Evolutionary conservation across 2,888 invertebrate species (phyloP).

Genomic region (Silvanus unidentatus): DNA sequence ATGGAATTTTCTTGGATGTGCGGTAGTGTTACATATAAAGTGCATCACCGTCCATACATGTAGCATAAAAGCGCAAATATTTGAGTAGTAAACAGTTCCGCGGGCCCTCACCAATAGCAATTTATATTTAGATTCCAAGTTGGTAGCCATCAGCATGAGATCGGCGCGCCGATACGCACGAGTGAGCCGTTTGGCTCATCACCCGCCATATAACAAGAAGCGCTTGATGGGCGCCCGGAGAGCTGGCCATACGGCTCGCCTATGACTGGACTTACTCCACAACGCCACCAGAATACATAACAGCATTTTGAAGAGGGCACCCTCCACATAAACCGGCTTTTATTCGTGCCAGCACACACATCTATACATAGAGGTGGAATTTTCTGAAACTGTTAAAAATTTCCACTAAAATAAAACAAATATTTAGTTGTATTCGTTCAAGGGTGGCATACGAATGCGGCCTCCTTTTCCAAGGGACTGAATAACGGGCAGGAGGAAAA

Average conservation of each 20-base stretch:
- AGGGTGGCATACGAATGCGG: no score
- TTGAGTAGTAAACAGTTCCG: conserved; percentile 37
- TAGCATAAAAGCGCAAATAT: conserved; percentile 43
- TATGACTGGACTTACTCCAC: conserved; percentile 29
- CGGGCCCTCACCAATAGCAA: conserved; percentile 26
- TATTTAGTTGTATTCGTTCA: no score
- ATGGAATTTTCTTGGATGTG: not conserved
- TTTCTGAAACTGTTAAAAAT: no score
- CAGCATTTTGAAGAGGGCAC: conserved; percentile 12
- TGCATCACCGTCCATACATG: conserved; percentile 31
- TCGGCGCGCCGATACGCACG: conserved; percentile 31
- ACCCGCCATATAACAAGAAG: conserved; percentile 36
- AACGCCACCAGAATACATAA: conserved; percentile 7
- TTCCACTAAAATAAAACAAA: no score
- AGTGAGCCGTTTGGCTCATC: conserved; percentile 29
- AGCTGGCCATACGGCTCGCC: conserved; percentile 21
- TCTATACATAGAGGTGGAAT: no score
- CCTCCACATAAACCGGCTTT: no score
- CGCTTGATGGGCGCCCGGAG: conserved; percentile 35
- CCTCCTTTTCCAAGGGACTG: no score
- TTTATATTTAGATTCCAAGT: conserved; percentile 35
- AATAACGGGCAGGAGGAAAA: no score
- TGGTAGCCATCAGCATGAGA: conserved; percentile 22
- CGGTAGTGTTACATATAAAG: conserved; percentile 25
- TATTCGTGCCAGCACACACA: no score